Percentiles rank a stretch among this genome's conserved stretches.
Evolutionary conservation across 2,888 invertebrate species (phyloP).

Genomic region (Yponomeuta sedellus): DNA sequence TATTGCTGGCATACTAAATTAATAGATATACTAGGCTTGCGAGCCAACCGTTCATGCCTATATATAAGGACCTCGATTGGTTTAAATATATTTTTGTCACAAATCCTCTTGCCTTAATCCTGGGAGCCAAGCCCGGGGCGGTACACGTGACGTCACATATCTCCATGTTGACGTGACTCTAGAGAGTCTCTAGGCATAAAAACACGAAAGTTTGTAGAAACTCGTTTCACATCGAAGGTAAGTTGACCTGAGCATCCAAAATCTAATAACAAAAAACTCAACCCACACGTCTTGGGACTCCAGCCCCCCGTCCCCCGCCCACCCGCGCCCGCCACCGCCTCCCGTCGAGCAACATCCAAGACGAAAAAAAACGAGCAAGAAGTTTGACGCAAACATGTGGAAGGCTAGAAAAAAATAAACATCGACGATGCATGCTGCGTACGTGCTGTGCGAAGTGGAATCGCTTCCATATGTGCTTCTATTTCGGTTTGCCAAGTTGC

Average conservation of each 20-base stretch:
- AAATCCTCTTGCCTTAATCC: not conserved
- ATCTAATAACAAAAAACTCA: not conserved
- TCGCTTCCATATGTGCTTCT: not conserved
- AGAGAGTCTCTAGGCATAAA: not conserved
- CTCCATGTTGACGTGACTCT: not conserved
- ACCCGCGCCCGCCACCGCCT: not conserved
- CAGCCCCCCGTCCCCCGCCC: not conserved
- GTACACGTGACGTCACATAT: not conserved
- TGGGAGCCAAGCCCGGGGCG: not conserved
- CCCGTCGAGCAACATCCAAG: not conserved
- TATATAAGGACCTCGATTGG: not conserved
- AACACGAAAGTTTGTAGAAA: not conserved
- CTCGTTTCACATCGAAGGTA: not conserved
- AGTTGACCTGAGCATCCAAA: conserved; percentile 1
- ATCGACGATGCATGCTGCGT: not conserved
- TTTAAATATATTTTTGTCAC: not conserved
- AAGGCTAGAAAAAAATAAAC: not conserved
- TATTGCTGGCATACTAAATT: no score
- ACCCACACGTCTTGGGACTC: not conserved
- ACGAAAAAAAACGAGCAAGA: not conserved
- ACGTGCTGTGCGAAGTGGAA: not conserved
- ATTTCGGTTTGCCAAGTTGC: not conserved
- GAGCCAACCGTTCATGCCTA: not conserved
- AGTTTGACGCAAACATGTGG: conserved; percentile 1
- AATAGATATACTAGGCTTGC: not conserved